Evolutionary conservation across 1,140 invertebrate genomes (phyloP).

Genomic region (Agrypnia vestita): DNA sequence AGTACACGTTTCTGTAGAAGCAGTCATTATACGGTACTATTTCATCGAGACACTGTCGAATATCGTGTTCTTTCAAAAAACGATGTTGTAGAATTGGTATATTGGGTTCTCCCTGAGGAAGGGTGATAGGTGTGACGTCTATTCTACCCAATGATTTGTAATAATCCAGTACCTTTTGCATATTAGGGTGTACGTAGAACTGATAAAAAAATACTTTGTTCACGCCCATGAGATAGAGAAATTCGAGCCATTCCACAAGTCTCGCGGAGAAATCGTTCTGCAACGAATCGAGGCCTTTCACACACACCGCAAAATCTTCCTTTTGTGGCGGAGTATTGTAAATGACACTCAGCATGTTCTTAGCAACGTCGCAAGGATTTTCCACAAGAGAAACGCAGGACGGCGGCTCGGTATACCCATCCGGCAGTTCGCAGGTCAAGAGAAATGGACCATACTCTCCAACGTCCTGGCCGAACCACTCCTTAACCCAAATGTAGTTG

Average conservation of each 20-base stretch:
- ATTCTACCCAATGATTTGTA: slow-evolving; percentile 85
- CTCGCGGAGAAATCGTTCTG: too few relatives aligned
- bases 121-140: slow-evolving; percentile 87
- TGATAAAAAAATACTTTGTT: too few relatives aligned
- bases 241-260: too few relatives aligned
- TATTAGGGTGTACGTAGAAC: slow-evolving; percentile 93
- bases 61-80: slow-evolving; percentile 90
- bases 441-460: slow-evolving; percentile 92
- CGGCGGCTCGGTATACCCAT: slow-evolving; percentile 79
- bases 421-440: slow-evolving; percentile 88
- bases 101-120: slow-evolving; percentile 93
- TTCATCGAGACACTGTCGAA: slow-evolving; percentile 94
- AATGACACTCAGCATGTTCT: slow-evolving; percentile 89
- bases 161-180: slow-evolving; percentile 89
- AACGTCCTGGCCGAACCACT: slow-evolving; percentile 94
- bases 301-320: too few relatives aligned
- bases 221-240: too few relatives aligned
- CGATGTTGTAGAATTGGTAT: slow-evolving; percentile 89
- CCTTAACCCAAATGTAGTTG: slow-evolving; percentile 94
- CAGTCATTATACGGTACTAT: slow-evolving; percentile 98
- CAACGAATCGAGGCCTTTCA: too few relatives aligned
- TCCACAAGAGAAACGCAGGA: slow-evolving; percentile 90
- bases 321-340: slow-evolving; percentile 82
- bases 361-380: slow-evolving; percentile 86
- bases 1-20: slow-evolving; percentile 92